These are phyloP conservation scores for Porites lutea DNA, from an alignment of 64 coral and sea anemone genomes.

Conservation along the genomic window DNA sequence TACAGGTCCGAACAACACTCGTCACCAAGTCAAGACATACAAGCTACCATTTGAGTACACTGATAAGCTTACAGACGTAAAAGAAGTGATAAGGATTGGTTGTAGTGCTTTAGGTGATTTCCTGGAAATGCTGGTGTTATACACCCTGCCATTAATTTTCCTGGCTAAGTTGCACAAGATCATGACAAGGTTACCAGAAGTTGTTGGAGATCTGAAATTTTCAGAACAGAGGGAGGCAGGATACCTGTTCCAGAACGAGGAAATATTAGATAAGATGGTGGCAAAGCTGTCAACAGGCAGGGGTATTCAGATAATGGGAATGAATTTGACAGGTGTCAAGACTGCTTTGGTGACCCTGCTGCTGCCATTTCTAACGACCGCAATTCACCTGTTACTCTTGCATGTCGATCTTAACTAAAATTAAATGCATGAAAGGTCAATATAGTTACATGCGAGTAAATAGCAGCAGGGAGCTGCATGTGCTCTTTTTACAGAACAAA, in stretches of 20 bases:
- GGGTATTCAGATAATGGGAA: constrained; percentile 72
- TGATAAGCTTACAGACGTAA: constrained; percentile 1
- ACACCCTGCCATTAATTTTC: constrained; percentile 73
- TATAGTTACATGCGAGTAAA: no score
- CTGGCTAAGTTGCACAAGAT: constrained; percentile 76
- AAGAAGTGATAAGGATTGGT: constrained; percentile 34
- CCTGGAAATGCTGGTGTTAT: constrained; percentile 59
- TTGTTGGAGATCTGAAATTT: constrained; percentile 66
- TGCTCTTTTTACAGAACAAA: no score
- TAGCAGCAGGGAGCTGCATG: no score
- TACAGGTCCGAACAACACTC: background rate
- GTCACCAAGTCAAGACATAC: background rate
- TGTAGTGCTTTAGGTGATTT: constrained; percentile 24
- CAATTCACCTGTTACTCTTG: constrained; percentile 60
- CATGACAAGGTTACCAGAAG: constrained; percentile 36
- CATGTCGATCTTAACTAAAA: constrained; percentile 46
- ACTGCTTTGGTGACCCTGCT: constrained; percentile 52
- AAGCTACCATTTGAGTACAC: background rate
- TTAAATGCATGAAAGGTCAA: no score
- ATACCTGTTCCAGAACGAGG: constrained; percentile 58
- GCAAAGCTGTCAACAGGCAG: constrained; percentile 7
- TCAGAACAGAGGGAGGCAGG: constrained; percentile 16
- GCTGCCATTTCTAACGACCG: constrained; percentile 70
- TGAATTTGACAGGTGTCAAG: constrained; percentile 70
- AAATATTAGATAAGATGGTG: constrained; percentile 31